These are phyloP conservation scores for Motacilla tschutschensis DNA, from an alignment of 2,113 vertebrate species.

Conservation along the genomic window DNA sequence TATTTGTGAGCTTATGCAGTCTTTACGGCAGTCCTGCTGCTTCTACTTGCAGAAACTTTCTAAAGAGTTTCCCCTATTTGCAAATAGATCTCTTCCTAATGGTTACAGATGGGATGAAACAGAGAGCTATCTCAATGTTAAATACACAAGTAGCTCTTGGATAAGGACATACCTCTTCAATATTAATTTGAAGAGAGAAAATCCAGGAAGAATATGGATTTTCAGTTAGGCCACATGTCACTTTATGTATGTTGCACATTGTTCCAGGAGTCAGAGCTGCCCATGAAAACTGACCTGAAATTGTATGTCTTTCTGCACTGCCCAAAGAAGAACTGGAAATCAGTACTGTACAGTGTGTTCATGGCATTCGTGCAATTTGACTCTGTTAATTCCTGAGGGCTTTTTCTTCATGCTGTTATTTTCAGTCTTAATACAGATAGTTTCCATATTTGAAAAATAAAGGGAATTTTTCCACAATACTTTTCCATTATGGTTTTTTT, in stretches of 20 bases:
- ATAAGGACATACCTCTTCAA: background rate
- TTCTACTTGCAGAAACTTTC: background rate
- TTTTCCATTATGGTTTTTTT: background rate
- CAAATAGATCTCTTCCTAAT: background rate
- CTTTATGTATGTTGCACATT: background rate
- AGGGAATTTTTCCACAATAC: conserved; percentile 49
- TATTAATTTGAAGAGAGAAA: background rate
- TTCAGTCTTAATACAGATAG: conserved; percentile 13
- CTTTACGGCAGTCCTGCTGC: background rate
- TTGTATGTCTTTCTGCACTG: background rate
- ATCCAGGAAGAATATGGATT: background rate
- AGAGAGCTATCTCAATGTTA: background rate
- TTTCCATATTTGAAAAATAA: conserved; percentile 54
- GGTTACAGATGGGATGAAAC: background rate
- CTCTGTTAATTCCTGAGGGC: background rate
- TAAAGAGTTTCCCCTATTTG: background rate
- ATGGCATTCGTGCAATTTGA: background rate
- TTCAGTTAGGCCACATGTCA: background rate
- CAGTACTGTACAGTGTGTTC: background rate
- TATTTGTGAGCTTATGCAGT: background rate
- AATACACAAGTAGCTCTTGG: background rate
- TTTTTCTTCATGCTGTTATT: conserved; percentile 19
- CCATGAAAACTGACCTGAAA: background rate
- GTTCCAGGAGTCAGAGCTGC: background rate
- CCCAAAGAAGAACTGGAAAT: background rate